Conservation (phyloP, 2,113 vertebrate species). For the Emberiza fucata region DNA sequence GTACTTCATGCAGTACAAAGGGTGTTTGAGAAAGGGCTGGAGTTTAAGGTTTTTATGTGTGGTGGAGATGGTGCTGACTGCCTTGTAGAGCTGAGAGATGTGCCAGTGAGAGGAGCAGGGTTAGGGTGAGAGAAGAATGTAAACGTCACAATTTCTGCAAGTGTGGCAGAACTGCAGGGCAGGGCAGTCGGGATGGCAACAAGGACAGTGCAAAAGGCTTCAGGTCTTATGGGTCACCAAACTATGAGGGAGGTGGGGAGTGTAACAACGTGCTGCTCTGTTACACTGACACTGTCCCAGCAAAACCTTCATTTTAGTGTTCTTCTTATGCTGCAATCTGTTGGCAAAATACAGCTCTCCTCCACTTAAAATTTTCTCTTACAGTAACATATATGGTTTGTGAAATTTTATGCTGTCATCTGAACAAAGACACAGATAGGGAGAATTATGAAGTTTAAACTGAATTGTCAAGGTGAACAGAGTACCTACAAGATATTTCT, state of each 20-base stretch:
- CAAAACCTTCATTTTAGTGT: background rate
- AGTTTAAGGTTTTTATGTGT: background rate
- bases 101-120: background rate
- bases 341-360: background rate
- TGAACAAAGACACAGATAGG: background rate
- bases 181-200: background rate
- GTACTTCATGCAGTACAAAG: background rate
- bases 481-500: background rate
- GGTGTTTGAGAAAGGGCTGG: background rate
- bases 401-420: background rate
- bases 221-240: background rate
- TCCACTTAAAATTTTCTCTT: background rate
- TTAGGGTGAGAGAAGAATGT: background rate
- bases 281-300: background rate
- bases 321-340: background rate
- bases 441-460: background rate
- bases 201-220: background rate
- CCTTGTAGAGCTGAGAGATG: background rate
- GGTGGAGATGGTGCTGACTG: background rate
- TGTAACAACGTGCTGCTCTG: background rate
- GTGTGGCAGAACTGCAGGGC: background rate
- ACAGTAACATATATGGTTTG: background rate
- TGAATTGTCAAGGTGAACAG: background rate
- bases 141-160: background rate
- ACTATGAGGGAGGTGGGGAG: background rate